These are phyloP conservation scores for Apantesis nais DNA, from an alignment of 2,888 invertebrate species.

Conservation along the genomic window DNA sequence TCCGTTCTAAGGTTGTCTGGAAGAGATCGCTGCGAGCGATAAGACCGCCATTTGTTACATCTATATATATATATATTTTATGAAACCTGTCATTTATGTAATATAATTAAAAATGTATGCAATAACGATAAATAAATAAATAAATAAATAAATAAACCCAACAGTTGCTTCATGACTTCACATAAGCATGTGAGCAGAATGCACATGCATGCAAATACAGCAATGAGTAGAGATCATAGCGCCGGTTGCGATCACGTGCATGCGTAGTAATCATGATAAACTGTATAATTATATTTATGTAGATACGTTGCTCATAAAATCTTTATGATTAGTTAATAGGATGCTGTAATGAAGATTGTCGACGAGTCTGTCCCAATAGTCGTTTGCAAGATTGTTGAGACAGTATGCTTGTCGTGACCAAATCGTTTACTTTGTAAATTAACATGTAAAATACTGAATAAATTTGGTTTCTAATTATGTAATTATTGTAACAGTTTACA, in stretches of 20 bases:
- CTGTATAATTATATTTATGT: slow-evolving; percentile 33
- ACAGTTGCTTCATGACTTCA: neutral
- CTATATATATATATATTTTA: too few species aligned
- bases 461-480: neutral
- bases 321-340: slow-evolving; percentile 5
- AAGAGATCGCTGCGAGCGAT: too few species aligned
- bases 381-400: neutral
- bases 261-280: slow-evolving; percentile 47
- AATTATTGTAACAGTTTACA: neutral
- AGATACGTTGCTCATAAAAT: slow-evolving; percentile 24
- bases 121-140: too few species aligned
- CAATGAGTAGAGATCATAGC: neutral
- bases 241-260: slow-evolving; percentile 41
- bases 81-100: too few species aligned
- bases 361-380: neutral
- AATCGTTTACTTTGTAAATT: neutral
- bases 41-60: too few species aligned
- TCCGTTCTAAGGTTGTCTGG: too few species aligned
- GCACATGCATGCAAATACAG: slow-evolving; percentile 4
- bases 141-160: too few species aligned
- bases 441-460: neutral
- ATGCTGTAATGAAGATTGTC: neutral
- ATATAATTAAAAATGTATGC: too few species aligned
- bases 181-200: slow-evolving; percentile 17
- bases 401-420: neutral